Evolutionary conservation across 2,888 invertebrate genomes (phyloP), one percentile per base, ranked within the genome.

Genomic region (Noctua pronuba): DNA sequence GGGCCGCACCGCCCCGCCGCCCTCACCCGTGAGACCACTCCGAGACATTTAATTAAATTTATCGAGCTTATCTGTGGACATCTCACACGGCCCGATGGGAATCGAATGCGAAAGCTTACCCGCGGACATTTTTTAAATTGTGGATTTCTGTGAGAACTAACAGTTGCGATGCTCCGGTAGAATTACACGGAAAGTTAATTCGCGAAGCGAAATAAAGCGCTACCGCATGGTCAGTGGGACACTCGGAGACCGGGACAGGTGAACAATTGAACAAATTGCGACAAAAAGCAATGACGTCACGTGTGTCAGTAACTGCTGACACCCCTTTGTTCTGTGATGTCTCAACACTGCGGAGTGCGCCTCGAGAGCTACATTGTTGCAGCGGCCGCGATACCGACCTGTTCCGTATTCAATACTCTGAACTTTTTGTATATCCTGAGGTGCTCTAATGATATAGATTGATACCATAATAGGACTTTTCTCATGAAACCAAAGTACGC

Each of bases 41-140:
- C 80, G 91, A 92, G 92, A 94, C 92, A 90, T 94, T 95, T 96
- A 94, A 96, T 96, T 96, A 95, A 95, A 96, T 96, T 95, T 95
- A 96, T 96, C 95, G 94, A 88, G 90, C 92, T 95, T 95, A 96
- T 96, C 96, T 92, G 88, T 91, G 89, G 91, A 92, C 94, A 94
- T 95, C 94, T 93, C 93, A 90, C 92, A 89, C 91, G 84, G 86
- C 84, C 89, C 94, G 93, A 94, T 95, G 95, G 94, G 94, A 95
- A 95, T 93, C 93, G 92, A 91, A 91, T 90, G 93, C 93, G 90
- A 92, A 92, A 89, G 90, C 89, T 89, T 88, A 90, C 90, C 89
- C 89, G 91, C 85, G 86, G 88, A 88, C 90, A 95, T 95, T 93
- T 94, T 94, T 93, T 84, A 91, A 90, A 95, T 95, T 94, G 92